A percentile compares a stretch with the other conserved stretches of the same genome.
Evolutionary conservation across 2,888 invertebrate species (phyloP).

Genomic region (Branchellion lobata): DNA sequence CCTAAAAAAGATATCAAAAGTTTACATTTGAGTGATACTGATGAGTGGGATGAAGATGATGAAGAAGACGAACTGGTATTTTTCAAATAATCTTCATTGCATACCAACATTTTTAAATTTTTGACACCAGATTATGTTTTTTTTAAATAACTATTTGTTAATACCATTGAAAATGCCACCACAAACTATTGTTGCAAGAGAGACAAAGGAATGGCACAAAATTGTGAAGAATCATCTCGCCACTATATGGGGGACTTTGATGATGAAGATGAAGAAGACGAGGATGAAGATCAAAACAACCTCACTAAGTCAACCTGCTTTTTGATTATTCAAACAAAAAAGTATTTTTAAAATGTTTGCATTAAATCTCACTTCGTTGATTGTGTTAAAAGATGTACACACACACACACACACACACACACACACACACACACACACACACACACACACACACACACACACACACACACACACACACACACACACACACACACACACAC

Average conservation of each 20-base stretch:
- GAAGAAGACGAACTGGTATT: background rate
- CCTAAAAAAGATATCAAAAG: background rate
- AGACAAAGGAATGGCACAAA: background rate
- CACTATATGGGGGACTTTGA: constrained; percentile 17
- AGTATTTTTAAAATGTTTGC: background rate
- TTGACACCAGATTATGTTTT: no score
- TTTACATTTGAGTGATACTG: constrained; percentile 2
- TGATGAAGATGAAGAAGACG: constrained; percentile 37
- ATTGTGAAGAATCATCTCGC: background rate
- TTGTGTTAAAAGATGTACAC: no score
- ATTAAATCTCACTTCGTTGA: no score
- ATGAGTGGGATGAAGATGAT: constrained; percentile 10
- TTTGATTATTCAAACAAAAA: background rate
- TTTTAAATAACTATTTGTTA: no score
- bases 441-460: no score
- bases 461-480: no score
- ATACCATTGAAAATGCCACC: no score
- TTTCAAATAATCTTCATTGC: background rate
- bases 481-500: no score
- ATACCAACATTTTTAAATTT: no score
- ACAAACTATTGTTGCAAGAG: no score
- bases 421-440: no score
- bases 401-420: no score
- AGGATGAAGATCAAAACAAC: constrained; percentile 39
- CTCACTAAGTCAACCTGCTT: background rate